These are phyloP conservation scores for Indicator maculatus DNA, from an alignment of 2,113 vertebrate species.

Conservation along the genomic window DNA sequence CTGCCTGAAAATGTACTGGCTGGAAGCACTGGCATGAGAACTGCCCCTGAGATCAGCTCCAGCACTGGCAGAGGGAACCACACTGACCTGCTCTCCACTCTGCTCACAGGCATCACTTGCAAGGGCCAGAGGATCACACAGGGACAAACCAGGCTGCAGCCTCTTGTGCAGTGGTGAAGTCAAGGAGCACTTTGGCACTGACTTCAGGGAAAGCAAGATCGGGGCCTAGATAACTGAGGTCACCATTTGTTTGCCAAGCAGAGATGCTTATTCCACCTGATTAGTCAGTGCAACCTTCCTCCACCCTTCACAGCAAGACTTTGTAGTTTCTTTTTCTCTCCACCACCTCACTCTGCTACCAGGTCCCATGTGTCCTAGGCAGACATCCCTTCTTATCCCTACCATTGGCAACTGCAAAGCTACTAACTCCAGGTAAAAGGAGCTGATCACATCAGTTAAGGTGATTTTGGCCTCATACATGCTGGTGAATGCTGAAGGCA, in stretches of 20 bases:
- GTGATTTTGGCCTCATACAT: not conserved
- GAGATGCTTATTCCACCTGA: not conserved
- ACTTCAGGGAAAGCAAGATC: not conserved
- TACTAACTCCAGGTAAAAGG: not conserved
- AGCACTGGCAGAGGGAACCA: not conserved
- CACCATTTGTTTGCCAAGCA: not conserved
- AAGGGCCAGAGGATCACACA: not conserved
- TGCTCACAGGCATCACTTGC: not conserved
- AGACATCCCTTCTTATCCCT: not conserved
- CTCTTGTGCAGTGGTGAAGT: not conserved
- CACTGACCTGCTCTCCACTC: not conserved
- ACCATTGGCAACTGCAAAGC: not conserved
- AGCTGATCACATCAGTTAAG: not conserved
- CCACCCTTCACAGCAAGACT: not conserved
- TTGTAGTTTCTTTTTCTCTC: not conserved
- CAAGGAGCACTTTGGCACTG: not conserved
- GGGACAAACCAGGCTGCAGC: not conserved
- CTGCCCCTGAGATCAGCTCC: not conserved
- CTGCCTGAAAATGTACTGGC: not conserved
- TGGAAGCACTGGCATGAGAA: constrained; percentile 10
- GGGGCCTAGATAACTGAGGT: not conserved
- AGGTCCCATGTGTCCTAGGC: fast-evolving
- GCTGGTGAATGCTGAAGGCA: not conserved
- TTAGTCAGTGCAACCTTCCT: not conserved
- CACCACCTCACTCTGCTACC: not conserved